Evolutionary conservation across 2,888 invertebrate species (phyloP), one percentile per base, ranked within the genome.

Genomic region (Leptinotarsa haldemani): DNA sequence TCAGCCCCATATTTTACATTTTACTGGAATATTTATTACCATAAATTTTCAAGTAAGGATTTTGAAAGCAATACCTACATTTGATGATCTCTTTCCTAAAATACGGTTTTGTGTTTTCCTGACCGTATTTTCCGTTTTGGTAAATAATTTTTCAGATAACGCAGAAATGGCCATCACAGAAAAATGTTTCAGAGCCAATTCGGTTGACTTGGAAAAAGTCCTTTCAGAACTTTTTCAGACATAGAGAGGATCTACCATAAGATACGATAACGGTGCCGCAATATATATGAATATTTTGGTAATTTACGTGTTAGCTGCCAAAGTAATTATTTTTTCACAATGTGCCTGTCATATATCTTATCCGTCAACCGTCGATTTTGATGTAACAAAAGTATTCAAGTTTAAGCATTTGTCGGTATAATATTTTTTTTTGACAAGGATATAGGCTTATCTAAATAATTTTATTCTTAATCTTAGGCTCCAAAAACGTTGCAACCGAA

Each of bases 401-500:
- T 12, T 48, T 9, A 48, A 3, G 9, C 3, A 47, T 47, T 3
- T 1, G 47, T 48, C 9, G 3, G 15, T 15, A 48, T 48, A 48
- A 48, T 48, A 3, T 15, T 48, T 48, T 15, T 48, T 9, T 48
- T 48, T 48, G 48, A 22, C 22, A 22, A 22, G 22, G 22, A 22
- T 22, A 48, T 1, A 48, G 16, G 22, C 18, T 2, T 40, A 64
- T 64, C 64, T 64, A 75, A 72, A 65, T 75, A 70, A 76, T 69
- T 70, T 74, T 77, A 78, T 80, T 22, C 20, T 80, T 71, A 82
- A 81, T 73, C 79, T 74, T 74, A 74, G 80, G 79, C 53, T 68
- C 53, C 25, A 68, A 68, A 68, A 68, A 68, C 25, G 68, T 68
- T 68, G 68, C 56, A 15, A 53, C 25, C 13, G 50, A 52, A 12